These are phyloP conservation scores for Eulemur mongoz DNA, from an alignment of 2,797 vertebrate species.

Conservation along the genomic window DNA sequence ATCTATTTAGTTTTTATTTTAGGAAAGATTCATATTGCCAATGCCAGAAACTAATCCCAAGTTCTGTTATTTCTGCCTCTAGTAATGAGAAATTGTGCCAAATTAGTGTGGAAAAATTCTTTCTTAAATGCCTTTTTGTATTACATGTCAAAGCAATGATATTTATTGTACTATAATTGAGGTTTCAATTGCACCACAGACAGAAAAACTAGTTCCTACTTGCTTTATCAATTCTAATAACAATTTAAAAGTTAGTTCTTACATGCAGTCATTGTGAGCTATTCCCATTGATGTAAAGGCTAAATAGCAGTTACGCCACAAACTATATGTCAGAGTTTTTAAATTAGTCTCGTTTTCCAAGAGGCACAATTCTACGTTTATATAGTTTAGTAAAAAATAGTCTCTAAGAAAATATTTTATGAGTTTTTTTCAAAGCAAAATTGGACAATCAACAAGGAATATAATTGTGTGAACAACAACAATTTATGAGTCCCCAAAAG, in stretches of 20 bases:
- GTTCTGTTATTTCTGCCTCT: neutral
- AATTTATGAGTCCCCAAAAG: neutral
- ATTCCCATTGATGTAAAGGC: neutral
- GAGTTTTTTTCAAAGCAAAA: conserved; percentile 12
- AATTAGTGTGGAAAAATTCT: conserved; percentile 16
- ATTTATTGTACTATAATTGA: conserved; percentile 31
- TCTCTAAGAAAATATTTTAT: conserved; percentile 24
- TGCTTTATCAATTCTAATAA: neutral
- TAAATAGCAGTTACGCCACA: neutral
- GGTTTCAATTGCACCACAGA: neutral
- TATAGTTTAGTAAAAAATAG: neutral
- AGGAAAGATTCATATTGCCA: conserved; percentile 24
- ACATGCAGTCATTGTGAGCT: neutral
- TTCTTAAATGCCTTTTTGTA: conserved; percentile 35
- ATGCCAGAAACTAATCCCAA: neutral
- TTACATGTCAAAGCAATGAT: conserved; percentile 16
- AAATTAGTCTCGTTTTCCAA: conserved; percentile 36
- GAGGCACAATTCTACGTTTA: conserved; percentile 16
- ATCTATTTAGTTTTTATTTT: neutral
- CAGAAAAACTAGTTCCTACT: neutral
- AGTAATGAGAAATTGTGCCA: conserved; percentile 30
- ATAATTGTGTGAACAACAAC: neutral
- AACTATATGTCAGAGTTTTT: neutral
- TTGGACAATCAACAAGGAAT: neutral
- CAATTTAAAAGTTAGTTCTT: neutral